These are phyloP conservation scores for Oscheius sp. DNA, from an alignment of 2,888 invertebrate species.

Conservation along the genomic window DNA sequence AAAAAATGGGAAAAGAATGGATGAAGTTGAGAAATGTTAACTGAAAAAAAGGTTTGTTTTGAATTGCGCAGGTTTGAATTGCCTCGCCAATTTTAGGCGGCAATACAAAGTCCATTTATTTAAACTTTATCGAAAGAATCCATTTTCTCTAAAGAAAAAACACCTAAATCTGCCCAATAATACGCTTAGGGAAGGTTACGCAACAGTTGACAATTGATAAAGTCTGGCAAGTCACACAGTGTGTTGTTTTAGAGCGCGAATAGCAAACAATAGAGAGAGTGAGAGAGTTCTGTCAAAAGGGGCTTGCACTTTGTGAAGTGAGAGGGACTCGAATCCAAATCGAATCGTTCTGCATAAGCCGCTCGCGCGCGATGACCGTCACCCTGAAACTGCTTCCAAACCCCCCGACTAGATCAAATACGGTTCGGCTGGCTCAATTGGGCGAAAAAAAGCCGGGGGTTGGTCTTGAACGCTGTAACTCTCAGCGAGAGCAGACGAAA, in stretches of 20 bases:
- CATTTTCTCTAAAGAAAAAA: neutral
- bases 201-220: neutral
- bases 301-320: no score
- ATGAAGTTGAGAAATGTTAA: neutral
- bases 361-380: no score
- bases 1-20: neutral
- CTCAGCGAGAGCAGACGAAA: no score
- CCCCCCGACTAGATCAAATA: no score
- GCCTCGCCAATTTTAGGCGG: neutral
- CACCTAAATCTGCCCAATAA: neutral
- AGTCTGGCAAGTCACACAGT: neutral
- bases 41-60: neutral
- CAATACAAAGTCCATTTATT: neutral
- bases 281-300: no score
- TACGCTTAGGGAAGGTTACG: neutral
- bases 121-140: neutral
- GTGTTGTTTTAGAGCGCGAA: constrained; percentile 33
- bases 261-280: constrained; percentile 14
- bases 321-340: no score
- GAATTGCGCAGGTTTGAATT: neutral
- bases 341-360: no score
- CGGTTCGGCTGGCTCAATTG: no score
- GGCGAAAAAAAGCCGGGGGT: no score
- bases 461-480: no score
- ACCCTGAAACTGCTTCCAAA: no score